Percentiles rank a stretch among this genome's conserved stretches.
These are phyloP conservation scores for Macrotus californicus DNA, from an alignment of 2,113 vertebrate genomes.

Conservation along the genomic window DNA sequence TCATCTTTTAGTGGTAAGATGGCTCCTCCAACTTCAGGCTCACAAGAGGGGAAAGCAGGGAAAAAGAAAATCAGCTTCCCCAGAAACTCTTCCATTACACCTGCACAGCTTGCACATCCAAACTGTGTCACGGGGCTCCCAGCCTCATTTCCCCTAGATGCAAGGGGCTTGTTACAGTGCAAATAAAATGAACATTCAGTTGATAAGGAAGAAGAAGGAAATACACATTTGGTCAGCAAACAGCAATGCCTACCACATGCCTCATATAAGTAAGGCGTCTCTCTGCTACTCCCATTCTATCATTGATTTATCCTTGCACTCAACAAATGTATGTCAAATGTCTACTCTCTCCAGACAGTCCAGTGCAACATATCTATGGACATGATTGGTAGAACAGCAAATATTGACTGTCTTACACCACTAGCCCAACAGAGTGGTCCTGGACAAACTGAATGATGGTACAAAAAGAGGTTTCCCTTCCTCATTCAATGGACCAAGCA, in stretches of 20 bases:
- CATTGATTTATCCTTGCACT: neutral
- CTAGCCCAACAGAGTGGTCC: neutral
- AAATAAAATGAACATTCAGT: neutral
- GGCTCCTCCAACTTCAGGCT: neutral
- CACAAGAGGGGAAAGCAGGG: neutral
- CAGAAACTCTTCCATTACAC: neutral
- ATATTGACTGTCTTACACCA: neutral
- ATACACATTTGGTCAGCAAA: neutral
- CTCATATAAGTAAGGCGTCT: neutral
- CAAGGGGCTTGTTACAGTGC: too few species aligned
- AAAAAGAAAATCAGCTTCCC: neutral
- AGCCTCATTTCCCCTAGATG: neutral
- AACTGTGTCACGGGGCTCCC: neutral
- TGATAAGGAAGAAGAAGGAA: neutral
- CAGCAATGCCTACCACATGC: neutral
- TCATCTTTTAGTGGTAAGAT: neutral
- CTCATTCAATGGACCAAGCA: neutral
- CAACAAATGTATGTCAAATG: too few species aligned
- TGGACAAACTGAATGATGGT: neutral
- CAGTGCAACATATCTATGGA: neutral
- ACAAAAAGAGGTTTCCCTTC: neutral
- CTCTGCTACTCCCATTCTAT: neutral
- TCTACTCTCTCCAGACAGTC: neutral
- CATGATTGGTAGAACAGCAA: neutral
- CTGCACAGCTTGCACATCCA: neutral